Conservation (phyloP, 2,113 vertebrate species). For the Podarcis muralis region DNA sequence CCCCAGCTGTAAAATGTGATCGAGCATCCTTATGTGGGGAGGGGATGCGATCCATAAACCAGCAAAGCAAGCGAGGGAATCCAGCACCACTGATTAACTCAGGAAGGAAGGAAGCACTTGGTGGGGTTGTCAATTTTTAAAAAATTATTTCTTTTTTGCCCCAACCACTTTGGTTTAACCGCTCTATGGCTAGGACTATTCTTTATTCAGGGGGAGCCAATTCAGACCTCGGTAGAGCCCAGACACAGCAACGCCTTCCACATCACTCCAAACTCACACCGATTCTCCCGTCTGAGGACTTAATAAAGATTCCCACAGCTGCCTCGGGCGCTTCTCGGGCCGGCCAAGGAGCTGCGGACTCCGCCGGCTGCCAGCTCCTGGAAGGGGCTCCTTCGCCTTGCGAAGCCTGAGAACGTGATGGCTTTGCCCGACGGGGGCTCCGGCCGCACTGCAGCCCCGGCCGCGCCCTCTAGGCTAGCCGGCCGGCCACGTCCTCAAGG, state of each 20-base stretch:
- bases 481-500: neutral
- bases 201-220: neutral
- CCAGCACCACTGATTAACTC: neutral
- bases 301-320: neutral
- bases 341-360: neutral
- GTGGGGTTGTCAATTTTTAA: neutral
- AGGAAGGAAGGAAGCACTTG: neutral
- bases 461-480: too few species aligned
- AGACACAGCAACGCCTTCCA: neutral
- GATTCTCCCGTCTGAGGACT: neutral
- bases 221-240: neutral
- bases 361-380: neutral
- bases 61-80: neutral
- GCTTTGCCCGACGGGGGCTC: neutral
- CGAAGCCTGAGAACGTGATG: neutral
- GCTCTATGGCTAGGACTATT: neutral
- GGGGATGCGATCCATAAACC: neutral
- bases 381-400: neutral
- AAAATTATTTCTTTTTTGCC: neutral
- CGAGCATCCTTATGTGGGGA: neutral
- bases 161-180: neutral
- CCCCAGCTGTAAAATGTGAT: neutral
- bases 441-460: neutral
- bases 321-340: neutral
- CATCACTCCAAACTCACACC: neutral